Evolutionary conservation across 2,797 vertebrate species (phyloP).

Genomic region (Amphiprion clarkii): DNA sequence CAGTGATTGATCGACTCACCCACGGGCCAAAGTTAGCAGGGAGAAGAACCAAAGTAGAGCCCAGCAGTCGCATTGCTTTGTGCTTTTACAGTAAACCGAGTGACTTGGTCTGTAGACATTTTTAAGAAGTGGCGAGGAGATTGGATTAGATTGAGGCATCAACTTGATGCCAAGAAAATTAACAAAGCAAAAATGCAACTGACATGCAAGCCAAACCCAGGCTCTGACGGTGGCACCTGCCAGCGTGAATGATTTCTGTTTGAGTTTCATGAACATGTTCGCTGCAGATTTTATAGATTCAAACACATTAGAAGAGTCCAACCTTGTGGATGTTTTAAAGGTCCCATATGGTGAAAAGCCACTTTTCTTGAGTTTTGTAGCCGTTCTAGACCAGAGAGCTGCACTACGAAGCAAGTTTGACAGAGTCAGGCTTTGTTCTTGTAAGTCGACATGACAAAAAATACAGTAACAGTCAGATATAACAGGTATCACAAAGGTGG

Average conservation of each 20-base stretch:
- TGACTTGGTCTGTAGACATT: constrained; percentile 10
- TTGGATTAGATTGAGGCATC: constrained; percentile 6
- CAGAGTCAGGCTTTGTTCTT: too few species aligned
- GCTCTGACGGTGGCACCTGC: too few species aligned
- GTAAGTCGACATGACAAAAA: too few species aligned
- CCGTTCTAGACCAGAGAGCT: too few species aligned
- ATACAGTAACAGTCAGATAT: too few species aligned
- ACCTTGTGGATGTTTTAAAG: not conserved
- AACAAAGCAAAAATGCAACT: not conserved
- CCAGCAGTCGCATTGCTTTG: constrained; percentile 47
- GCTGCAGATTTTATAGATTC: not conserved
- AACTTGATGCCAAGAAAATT: not conserved
- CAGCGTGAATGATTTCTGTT: too few species aligned
- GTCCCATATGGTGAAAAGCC: too few species aligned
- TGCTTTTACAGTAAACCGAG: constrained; percentile 66
- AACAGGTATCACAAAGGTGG: too few species aligned
- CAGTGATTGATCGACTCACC: not conserved
- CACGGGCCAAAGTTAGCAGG: constrained; percentile 12
- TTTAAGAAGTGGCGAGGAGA: not conserved
- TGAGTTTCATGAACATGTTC: too few species aligned
- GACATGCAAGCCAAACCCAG: too few species aligned
- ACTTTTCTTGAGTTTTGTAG: too few species aligned
- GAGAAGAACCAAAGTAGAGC: constrained; percentile 17
- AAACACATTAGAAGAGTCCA: not conserved
- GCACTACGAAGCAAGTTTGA: too few species aligned